phyloP scores from a whole-genome alignment of 2,797 vertebrate genomes.

The Chaetodon trifasciatus region DNA sequence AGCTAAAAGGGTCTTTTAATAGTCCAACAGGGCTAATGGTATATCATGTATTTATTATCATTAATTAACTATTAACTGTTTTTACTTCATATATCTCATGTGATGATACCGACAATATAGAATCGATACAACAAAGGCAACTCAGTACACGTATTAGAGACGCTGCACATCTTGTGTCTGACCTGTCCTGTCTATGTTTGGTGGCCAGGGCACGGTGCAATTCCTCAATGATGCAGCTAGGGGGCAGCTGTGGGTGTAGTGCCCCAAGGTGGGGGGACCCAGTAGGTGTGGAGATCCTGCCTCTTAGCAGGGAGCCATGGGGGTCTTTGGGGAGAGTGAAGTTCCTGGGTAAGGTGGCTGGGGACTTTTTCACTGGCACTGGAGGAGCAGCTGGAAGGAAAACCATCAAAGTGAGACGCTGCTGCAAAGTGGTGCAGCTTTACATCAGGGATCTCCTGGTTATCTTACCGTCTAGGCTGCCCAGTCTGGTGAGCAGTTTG shows the following conservation, averaged over 20 bases:
- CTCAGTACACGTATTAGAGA: background rate
- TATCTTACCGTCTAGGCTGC: constrained; percentile 85
- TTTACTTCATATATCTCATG: background rate
- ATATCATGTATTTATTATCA: background rate
- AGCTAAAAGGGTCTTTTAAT: background rate
- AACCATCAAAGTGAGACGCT: constrained; percentile 12
- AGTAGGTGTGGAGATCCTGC: constrained; percentile 89
- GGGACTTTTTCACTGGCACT: constrained; percentile 80
- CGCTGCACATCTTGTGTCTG: constrained; percentile 31
- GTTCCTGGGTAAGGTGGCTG: constrained; percentile 87
- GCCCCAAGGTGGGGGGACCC: constrained; percentile 92
- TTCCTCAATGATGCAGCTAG: constrained; percentile 97
- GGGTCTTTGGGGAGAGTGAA: constrained; percentile 86
- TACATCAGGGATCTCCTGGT: background rate
- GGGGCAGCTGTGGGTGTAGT: constrained; percentile 91
- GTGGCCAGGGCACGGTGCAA: constrained; percentile 94
- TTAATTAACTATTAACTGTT: too few species aligned
- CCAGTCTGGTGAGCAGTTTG: constrained; percentile 84
- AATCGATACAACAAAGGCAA: background rate
- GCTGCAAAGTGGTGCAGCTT: background rate
- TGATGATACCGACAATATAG: background rate
- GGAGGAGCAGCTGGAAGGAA: constrained; percentile 74
- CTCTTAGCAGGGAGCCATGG: constrained; percentile 83
- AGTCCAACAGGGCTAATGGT: background rate
- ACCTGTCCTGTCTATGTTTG: constrained; percentile 97